Percentiles rank a stretch among this genome's conserved stretches.
These are phyloP conservation scores for Furcula furcula DNA, from an alignment of 2,888 invertebrate genomes.

Conservation along the genomic window DNA sequence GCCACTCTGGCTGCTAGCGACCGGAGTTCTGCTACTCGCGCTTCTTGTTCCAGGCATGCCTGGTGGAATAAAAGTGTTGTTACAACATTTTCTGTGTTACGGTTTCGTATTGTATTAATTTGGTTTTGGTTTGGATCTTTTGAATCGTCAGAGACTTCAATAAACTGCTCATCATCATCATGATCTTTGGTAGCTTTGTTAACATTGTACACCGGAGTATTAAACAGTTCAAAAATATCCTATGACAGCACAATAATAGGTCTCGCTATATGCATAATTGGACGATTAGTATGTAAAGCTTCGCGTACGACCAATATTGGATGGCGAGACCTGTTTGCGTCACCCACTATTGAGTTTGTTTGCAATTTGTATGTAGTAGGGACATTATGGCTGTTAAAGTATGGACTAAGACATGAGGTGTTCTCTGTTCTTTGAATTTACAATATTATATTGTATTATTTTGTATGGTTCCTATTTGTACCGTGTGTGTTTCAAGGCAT, in stretches of 20 bases:
- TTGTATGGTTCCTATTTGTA: no score
- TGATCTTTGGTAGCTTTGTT: no score
- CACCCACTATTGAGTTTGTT: no score
- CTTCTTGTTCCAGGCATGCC: conserved; percentile 89
- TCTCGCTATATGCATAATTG: conserved; percentile 16
- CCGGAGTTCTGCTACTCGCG: conserved; percentile 87
- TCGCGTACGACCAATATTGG: conserved; percentile 6
- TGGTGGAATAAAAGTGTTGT: conserved; percentile 53
- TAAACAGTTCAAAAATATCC: conserved; percentile 5
- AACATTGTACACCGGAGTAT: not conserved
- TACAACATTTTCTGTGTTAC: not conserved
- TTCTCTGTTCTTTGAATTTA: no score
- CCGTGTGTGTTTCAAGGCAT: no score
- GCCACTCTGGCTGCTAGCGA: conserved; percentile 90
- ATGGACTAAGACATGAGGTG: no score
- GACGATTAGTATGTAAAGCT: conserved; percentile 13
- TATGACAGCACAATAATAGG: conserved; percentile 1
- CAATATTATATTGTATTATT: no score
- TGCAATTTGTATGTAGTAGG: no score
- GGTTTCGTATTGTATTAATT: no score
- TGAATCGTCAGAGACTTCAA: no score
- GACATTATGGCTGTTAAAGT: no score
- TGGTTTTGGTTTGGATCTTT: no score
- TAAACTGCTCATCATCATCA: not conserved
- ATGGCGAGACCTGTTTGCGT: conserved; percentile 10